Conservation (phyloP, 1,140 invertebrate genomes). For the Hylaeus anthracinus region DNA sequence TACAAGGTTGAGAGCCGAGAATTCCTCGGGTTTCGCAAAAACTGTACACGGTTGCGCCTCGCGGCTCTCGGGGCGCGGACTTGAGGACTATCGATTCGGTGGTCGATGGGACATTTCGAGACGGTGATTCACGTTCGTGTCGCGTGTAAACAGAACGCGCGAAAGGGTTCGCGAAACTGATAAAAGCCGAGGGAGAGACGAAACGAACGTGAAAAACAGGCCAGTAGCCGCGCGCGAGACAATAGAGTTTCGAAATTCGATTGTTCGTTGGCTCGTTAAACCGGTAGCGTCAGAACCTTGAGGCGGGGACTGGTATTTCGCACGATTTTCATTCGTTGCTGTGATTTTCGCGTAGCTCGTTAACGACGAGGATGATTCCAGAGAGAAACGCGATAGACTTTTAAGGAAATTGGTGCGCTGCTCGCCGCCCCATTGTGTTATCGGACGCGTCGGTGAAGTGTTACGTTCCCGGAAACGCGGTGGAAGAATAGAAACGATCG, state of each 20-base stretch:
- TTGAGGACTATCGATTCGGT: no score
- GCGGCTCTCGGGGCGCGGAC: no score
- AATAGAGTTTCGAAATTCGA: conserved; percentile 48
- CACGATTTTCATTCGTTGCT: not conserved
- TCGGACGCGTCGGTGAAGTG: not conserved
- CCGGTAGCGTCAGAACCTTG: no score
- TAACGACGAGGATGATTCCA: conserved; percentile 6
- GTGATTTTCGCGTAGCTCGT: not conserved
- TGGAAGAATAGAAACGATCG: not conserved
- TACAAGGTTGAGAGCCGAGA: no score
- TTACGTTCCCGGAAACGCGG: not conserved
- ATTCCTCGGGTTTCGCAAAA: no score
- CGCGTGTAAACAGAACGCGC: no score
- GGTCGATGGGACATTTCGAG: no score
- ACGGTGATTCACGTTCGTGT: no score
- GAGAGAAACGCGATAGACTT: conserved; percentile 1
- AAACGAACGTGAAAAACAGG: not conserved
- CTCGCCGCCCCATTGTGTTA: not conserved
- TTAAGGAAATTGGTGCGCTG: not conserved
- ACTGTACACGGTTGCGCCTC: no score
- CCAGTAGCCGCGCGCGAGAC: no score
- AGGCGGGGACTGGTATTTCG: not conserved
- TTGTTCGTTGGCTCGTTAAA: conserved; percentile 48
- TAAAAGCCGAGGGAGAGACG: no score
- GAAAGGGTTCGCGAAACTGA: no score